Conservation (phyloP, 2,797 vertebrate genomes). For the Pagetopsis macropterus region DNA sequence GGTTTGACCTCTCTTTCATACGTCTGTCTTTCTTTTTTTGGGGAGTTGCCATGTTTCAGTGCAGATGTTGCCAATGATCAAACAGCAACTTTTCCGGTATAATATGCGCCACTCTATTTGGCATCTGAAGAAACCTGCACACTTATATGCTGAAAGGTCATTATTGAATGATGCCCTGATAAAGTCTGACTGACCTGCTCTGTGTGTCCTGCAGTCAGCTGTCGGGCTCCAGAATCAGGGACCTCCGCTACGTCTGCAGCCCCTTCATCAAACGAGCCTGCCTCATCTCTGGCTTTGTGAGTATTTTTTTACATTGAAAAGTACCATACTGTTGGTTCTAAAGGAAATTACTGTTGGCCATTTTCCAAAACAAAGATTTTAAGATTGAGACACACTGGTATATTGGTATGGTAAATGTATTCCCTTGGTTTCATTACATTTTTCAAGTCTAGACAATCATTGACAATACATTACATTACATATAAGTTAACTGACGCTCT, state of each 20-base stretch:
- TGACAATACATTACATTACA: no score
- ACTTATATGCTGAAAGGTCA: no score
- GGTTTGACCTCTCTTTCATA: no score
- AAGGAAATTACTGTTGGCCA: background rate
- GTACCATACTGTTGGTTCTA: background rate
- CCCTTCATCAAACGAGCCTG: slow-evolving; percentile 90
- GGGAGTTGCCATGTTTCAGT: no score
- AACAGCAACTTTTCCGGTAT: no score
- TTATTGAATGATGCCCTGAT: no score
- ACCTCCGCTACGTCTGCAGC: slow-evolving; percentile 80
- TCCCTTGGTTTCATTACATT: background rate
- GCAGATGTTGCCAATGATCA: no score
- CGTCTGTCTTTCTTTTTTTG: no score
- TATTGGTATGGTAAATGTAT: background rate
- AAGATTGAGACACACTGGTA: background rate
- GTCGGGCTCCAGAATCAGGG: slow-evolving; percentile 80
- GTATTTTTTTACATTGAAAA: slow-evolving; percentile 59
- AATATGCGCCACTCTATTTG: no score
- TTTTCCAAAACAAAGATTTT: background rate
- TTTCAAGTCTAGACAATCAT: no score
- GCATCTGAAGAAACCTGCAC: no score
- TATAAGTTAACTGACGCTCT: no score
- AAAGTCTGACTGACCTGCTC: slow-evolving; percentile 12
- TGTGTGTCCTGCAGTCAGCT: slow-evolving; percentile 81
- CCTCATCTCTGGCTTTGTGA: slow-evolving; percentile 88